Base-by-base conservation (phyloP, 2,113 vertebrate genomes). In the Accipiter cooperii region DNA sequence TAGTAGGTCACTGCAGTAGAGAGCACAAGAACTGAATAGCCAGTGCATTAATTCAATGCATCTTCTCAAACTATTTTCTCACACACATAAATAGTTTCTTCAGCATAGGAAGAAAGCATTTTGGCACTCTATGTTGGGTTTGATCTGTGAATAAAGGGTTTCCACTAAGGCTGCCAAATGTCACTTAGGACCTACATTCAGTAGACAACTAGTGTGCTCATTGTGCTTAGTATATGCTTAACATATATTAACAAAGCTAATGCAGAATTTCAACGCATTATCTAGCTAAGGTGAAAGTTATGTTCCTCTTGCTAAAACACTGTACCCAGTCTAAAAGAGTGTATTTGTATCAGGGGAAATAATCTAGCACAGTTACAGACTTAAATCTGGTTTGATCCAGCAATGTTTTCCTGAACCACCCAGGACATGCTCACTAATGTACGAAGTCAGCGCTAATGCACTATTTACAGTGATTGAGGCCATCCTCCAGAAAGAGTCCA, bases 401-500 rank as follows among this genome's bases (percentile, higher is more conserved):
- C 1, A 5, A 10, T 17, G 34, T 57, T 89, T 89, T 76, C 78
- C 66, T 63, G 54, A 85, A 79, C 22, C 14, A 73, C 49, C 12
- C 47, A 5, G 5, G 65, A 54, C 22, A 73, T 25, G 7, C 13
- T 76, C 1, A 10, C 26, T 47, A 54, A 64, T 4, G 18, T 34
- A 75, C 1, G 1, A 71, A 85, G 21, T 51, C 54, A 91, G 44
- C 18, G 33, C 8, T 78, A 89, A 74, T 47, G 28, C 34, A 66
- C 18, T 84, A 97, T 73, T 97, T 97, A 98, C 98, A 75, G 80
- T 94, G 47, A 57, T 18, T n/a, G 98, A 98, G 12, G 97, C 96
- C 31, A 97, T 97, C 85, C 89, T 98, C 98, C 98, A 98, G 83
- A 97, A 98, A 60, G 98, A 97, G 7, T 98, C 97, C 90, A 98